Conservation (phyloP, 1,140 invertebrate species). For the Anastatus disparis region DNA sequence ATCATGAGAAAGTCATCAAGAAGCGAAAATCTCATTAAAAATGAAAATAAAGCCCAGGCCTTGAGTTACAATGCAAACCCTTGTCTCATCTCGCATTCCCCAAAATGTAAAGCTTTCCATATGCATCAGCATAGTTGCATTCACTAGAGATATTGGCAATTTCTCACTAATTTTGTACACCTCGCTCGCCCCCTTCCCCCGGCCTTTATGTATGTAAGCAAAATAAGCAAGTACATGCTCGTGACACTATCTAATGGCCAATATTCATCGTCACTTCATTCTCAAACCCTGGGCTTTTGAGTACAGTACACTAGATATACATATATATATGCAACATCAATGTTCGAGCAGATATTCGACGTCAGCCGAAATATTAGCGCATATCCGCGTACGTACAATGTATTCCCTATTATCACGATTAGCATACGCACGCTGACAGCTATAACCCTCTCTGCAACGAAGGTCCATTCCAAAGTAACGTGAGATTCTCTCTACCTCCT, state of each 20-base stretch:
- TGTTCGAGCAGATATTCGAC: not conserved
- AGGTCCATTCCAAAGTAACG: no score
- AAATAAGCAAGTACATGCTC: slow-evolving; percentile 11
- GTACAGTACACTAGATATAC: not conserved
- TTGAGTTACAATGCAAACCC: no score
- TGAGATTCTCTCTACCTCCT: no score
- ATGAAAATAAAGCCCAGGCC: no score
- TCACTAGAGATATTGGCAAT: slow-evolving; percentile 38
- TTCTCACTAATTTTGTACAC: slow-evolving; percentile 36
- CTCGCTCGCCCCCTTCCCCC: not conserved
- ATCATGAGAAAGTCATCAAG: no score
- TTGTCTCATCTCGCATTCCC: no score
- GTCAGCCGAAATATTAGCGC: slow-evolving; percentile 25
- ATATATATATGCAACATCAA: no score
- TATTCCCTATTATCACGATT: slow-evolving; percentile 37
- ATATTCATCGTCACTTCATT: slow-evolving; percentile 24
- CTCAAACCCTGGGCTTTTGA: not conserved
- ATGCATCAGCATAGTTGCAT: no score
- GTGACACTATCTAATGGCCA: slow-evolving; percentile 40
- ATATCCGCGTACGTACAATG: not conserved
- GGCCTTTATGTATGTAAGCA: no score
- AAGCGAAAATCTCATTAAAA: no score
- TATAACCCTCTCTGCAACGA: no score
- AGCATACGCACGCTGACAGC: slow-evolving; percentile 32
- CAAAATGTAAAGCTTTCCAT: no score